A percentile compares a stretch with the other conserved stretches of the same genome.
Evolutionary conservation across 2,113 vertebrate genomes (phyloP).

Genomic region (Cyprinodon variegatus): DNA sequence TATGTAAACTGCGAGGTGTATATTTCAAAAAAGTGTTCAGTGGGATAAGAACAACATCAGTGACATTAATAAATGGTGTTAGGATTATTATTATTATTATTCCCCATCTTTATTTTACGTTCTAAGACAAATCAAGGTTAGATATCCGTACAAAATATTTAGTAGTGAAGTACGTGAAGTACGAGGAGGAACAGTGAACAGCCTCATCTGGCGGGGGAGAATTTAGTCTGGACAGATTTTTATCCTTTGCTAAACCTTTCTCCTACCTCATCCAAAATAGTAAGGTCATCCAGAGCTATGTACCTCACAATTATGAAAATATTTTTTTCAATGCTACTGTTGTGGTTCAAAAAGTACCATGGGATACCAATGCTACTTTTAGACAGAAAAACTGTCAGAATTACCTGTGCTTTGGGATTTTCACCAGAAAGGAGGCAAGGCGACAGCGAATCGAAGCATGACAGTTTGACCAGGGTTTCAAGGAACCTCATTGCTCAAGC

Average conservation of each 20-base stretch:
- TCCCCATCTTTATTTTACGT: neutral
- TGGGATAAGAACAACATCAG: too few relatives aligned
- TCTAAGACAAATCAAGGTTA: neutral
- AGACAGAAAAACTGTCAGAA: constrained; percentile 40
- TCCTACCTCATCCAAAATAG: too few relatives aligned
- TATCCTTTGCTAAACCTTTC: too few relatives aligned
- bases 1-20: too few relatives aligned
- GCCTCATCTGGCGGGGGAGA: too few relatives aligned
- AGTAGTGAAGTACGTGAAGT: too few relatives aligned
- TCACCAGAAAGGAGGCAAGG: constrained; percentile 47
- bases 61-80: too few relatives aligned
- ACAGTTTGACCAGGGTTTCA: constrained; percentile 51
- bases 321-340: constrained; percentile 21
- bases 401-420: constrained; percentile 52
- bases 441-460: constrained; percentile 62
- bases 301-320: neutral
- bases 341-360: constrained; percentile 25
- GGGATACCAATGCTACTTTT: constrained; percentile 7
- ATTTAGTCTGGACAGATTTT: too few relatives aligned
- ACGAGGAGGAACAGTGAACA: too few relatives aligned
- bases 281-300: too few relatives aligned
- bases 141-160: neutral
- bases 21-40: too few relatives aligned
- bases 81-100: neutral
- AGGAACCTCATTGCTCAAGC: constrained; percentile 43